A percentile compares a stretch with the other conserved stretches of the same genome.
Conservation (phyloP, 2,113 vertebrate species). For the Damaliscus lunatus region DNA sequence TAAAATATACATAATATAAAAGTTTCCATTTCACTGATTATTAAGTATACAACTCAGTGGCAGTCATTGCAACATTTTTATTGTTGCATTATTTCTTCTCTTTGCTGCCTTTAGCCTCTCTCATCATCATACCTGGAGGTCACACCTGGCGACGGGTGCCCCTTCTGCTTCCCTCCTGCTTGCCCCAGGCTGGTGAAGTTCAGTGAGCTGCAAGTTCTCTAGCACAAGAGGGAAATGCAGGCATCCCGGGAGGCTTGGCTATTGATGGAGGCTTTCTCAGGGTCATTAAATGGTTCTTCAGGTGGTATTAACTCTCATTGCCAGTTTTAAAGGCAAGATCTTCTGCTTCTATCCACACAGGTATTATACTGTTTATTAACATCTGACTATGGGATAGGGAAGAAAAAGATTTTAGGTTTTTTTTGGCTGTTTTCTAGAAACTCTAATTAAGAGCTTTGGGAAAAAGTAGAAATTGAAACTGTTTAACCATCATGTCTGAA, state of each 20-base stretch:
- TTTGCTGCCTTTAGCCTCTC: background rate
- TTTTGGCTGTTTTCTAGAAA: background rate
- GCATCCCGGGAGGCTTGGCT: background rate
- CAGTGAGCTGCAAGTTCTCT: background rate
- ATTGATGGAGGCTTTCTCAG: background rate
- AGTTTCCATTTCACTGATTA: background rate
- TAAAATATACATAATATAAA: background rate
- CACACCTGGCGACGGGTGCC: background rate
- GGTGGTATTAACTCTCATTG: background rate
- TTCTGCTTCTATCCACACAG: background rate
- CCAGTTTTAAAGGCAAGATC: background rate
- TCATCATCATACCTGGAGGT: background rate
- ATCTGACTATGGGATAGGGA: background rate
- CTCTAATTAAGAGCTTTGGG: background rate
- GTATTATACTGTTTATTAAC: background rate
- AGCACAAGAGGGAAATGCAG: accelerated
- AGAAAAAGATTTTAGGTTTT: background rate
- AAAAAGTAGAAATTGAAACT: background rate
- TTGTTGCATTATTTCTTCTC: background rate
- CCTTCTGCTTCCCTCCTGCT: accelerated
- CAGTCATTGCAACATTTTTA: background rate
- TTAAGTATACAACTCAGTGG: background rate
- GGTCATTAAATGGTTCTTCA: background rate
- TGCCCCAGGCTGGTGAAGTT: background rate
- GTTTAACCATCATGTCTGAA: background rate